Evolutionary conservation across 92 coral and sea anemone species (phyloP).

Genomic region (Epizoanthus ramosus): DNA sequence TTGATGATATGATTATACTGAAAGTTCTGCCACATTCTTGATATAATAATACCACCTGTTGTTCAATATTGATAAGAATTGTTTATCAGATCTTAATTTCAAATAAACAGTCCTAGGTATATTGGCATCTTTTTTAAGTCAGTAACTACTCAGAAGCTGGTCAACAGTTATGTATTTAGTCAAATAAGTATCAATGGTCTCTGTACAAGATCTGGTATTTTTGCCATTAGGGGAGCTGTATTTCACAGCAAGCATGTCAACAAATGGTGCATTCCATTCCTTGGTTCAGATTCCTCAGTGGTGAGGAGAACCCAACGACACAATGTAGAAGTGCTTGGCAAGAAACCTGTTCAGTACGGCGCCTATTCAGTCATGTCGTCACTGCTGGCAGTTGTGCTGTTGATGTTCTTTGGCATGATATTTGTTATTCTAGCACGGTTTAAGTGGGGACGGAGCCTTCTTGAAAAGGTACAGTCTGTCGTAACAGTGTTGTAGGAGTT

Average conservation of each 20-base stretch:
- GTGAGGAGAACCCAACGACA: conserved; percentile 91
- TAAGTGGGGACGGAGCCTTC: conserved; percentile 72
- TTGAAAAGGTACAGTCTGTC: conserved; percentile 72
- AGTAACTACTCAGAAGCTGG: no score
- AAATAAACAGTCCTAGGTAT: no score
- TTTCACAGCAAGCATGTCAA: conserved; percentile 74
- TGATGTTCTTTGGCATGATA: conserved; percentile 85
- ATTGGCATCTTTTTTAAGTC: no score
- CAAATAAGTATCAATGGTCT: no score
- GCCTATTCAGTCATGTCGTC: conserved; percentile 78
- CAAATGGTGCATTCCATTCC: conserved; percentile 94
- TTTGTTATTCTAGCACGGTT: conserved; percentile 86
- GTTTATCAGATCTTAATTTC: no score
- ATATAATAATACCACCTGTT: no score
- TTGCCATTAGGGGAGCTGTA: conserved; percentile 61
- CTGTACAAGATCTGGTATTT: no score
- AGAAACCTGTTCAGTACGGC: conserved; percentile 86
- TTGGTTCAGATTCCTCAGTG: conserved; percentile 93
- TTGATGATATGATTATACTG: no score
- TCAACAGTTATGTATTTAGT: no score
- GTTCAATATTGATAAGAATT: no score
- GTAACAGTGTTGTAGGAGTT: no score
- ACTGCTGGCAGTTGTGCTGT: conserved; percentile 60
- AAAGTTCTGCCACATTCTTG: no score
- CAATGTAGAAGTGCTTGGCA: conserved; percentile 60